Percentiles rank a stretch among this genome's conserved stretches.
Evolutionary conservation across 1,140 invertebrate genomes (phyloP).

Genomic region (Oncopeltus fasciatus): DNA sequence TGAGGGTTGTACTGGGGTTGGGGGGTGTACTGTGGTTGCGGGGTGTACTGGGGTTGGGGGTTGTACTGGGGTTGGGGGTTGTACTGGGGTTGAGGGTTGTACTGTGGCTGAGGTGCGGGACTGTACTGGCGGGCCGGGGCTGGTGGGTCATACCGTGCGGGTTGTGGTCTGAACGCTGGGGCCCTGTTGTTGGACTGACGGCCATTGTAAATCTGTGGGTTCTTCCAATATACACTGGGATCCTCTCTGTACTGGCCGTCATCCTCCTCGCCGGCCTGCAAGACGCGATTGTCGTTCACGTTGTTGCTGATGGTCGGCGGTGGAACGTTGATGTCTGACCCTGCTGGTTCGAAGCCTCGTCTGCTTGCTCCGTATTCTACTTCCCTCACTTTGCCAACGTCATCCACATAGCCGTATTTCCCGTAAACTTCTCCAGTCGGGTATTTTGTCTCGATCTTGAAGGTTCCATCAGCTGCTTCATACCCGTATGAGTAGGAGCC

Average conservation of each 20-base stretch:
- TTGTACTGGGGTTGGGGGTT: slow-evolving; percentile 22
- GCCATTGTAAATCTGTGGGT: slow-evolving; percentile 34
- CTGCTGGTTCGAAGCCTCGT: slow-evolving; percentile 57
- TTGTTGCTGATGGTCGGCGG: slow-evolving; percentile 45
- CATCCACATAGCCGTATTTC: slow-evolving; percentile 69
- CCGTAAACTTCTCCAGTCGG: slow-evolving; percentile 66
- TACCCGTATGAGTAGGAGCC: slow-evolving; percentile 78
- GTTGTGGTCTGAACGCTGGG: slow-evolving; percentile 17
- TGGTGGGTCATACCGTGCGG: neutral
- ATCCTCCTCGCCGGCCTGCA: slow-evolving; percentile 43
- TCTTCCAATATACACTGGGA: slow-evolving; percentile 58
- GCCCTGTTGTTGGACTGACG: slow-evolving; percentile 28
- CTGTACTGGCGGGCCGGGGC: slow-evolving; percentile 4
- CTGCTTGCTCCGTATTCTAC: slow-evolving; percentile 63
- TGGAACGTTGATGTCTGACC: slow-evolving; percentile 61
- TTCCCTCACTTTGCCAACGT: slow-evolving; percentile 47
- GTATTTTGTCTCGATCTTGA: slow-evolving; percentile 81
- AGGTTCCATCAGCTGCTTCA: slow-evolving; percentile 77
- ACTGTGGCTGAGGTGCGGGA: slow-evolving; percentile 2
- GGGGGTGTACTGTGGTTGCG: slow-evolving; percentile 22
- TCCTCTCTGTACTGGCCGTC: slow-evolving; percentile 72
- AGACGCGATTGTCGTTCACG: slow-evolving; percentile 29
- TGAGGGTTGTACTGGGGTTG: slow-evolving; percentile 25
- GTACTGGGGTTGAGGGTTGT: slow-evolving; percentile 19
- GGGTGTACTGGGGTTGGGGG: slow-evolving; percentile 23